Evolutionary conservation across 1,140 invertebrate species (phyloP).

Genomic region (Drosophila aff.): DNA sequence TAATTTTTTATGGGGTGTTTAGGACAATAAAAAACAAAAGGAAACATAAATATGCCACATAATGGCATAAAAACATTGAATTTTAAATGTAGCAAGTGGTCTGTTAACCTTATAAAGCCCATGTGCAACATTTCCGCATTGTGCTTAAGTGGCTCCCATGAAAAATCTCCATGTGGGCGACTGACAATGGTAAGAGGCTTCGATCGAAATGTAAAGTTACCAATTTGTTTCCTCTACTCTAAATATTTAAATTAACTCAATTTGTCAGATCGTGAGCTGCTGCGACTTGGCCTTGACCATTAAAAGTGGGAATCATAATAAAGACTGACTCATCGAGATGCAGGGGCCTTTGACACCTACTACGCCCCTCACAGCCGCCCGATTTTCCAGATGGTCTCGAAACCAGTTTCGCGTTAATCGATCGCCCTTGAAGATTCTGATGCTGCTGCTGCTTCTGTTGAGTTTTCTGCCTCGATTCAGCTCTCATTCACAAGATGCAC

Average conservation of each 20-base stretch:
- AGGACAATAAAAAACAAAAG: not conserved
- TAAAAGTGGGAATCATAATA: constrained; percentile 17
- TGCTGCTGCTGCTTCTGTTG: constrained; percentile 25
- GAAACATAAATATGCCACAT: not conserved
- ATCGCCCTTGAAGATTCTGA: constrained; percentile 60
- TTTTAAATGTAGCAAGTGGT: constrained; percentile 2
- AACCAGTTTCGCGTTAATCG: constrained; percentile 54
- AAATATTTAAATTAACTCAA: constrained; percentile 73
- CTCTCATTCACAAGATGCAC: constrained; percentile 65
- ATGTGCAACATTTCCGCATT: constrained; percentile 20
- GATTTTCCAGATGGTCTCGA: constrained; percentile 17
- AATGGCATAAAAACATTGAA: not conserved
- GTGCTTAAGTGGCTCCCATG: constrained; percentile 8
- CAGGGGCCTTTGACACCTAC: constrained; percentile 61
- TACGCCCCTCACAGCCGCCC: constrained; percentile 4
- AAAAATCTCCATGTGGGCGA: constrained; percentile 24
- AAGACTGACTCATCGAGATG: constrained; percentile 52
- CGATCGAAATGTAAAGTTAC: constrained; percentile 2
- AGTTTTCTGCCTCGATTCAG: constrained; percentile 33
- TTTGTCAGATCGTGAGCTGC: constrained; percentile 61
- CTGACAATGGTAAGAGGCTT: constrained; percentile 1
- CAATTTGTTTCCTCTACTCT: constrained; percentile 35
- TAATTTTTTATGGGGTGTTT: constrained; percentile 1
- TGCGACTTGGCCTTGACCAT: constrained; percentile 59
- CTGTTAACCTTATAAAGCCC: not conserved